Evolutionary conservation across 2,113 vertebrate species (phyloP).

Genomic region (Piprites chloris): DNA sequence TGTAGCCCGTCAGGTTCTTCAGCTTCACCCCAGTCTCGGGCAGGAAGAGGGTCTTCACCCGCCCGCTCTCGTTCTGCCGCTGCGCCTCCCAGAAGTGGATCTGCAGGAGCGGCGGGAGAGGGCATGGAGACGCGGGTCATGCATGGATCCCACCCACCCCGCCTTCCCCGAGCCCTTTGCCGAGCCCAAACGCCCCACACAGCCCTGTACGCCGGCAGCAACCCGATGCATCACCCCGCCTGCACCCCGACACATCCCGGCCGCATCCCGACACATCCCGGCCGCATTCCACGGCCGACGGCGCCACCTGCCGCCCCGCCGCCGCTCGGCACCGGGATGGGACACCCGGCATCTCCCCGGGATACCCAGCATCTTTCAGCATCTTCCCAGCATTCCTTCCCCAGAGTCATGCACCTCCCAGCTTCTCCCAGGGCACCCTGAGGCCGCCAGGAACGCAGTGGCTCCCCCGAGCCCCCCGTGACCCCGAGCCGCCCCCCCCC

Average conservation of each 20-base stretch:
- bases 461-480: not conserved
- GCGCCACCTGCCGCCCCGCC: conserved; percentile 12
- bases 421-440: not conserved
- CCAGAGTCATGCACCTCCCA: not conserved
- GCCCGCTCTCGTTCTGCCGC: conserved; percentile 80
- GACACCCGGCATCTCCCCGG: not conserved
- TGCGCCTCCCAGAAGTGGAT: conserved; percentile 94
- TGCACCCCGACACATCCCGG: not conserved
- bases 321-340: not conserved
- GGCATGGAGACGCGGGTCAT: accelerated
- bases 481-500: not conserved
- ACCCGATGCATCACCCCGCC: not conserved
- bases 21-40: conserved; percentile 88
- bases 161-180: accelerated
- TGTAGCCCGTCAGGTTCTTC: conserved; percentile 95
- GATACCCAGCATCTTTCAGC: not conserved
- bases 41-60: conserved; percentile 89
- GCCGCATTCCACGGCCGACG: not conserved
- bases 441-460: not conserved
- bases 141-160: accelerated
- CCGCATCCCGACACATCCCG: not conserved
- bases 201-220: not conserved
- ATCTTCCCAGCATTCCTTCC: not conserved
- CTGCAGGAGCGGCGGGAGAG: conserved; percentile 51
- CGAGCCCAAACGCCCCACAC: accelerated